phyloP scores from a whole-genome alignment of 2,797 vertebrate genomes.

The Podarcis siculus region DNA sequence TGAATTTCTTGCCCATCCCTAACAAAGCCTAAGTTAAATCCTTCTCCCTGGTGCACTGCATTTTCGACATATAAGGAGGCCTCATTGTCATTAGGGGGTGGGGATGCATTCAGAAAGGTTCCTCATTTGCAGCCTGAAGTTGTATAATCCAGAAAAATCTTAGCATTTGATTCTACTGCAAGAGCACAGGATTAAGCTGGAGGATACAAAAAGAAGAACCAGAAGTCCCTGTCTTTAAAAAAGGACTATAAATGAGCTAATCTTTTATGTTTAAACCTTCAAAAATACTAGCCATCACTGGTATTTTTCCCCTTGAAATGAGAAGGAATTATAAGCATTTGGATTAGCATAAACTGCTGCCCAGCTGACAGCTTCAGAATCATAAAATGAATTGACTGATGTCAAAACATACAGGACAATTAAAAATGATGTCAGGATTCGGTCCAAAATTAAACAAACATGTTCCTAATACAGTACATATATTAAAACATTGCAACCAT shows the following conservation, averaged over 20 bases:
- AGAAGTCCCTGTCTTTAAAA: not conserved
- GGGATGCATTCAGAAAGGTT: not conserved
- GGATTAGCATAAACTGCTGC: not conserved
- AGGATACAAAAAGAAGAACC: not conserved
- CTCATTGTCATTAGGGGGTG: too few species aligned
- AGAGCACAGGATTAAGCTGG: too few species aligned
- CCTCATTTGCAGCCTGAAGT: not conserved
- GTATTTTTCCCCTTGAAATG: constrained; percentile 6
- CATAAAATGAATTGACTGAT: constrained; percentile 8
- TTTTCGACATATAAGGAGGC: too few species aligned
- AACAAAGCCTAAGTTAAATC: not conserved
- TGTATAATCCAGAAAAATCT: not conserved
- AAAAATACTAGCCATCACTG: not conserved
- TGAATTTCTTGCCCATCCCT: too few species aligned
- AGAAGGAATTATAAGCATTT: not conserved
- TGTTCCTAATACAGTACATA: not conserved
- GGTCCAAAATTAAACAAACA: not conserved
- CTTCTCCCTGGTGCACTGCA: not conserved
- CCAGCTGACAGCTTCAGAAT: constrained; percentile 34
- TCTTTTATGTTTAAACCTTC: not conserved
- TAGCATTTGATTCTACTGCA: not conserved
- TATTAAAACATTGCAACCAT: not conserved
- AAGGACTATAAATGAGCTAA: not conserved
- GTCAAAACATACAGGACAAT: not conserved
- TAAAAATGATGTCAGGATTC: not conserved